Base-by-base conservation (phyloP, 2,113 vertebrate genomes). In the Atrichornis clamosus region DNA sequence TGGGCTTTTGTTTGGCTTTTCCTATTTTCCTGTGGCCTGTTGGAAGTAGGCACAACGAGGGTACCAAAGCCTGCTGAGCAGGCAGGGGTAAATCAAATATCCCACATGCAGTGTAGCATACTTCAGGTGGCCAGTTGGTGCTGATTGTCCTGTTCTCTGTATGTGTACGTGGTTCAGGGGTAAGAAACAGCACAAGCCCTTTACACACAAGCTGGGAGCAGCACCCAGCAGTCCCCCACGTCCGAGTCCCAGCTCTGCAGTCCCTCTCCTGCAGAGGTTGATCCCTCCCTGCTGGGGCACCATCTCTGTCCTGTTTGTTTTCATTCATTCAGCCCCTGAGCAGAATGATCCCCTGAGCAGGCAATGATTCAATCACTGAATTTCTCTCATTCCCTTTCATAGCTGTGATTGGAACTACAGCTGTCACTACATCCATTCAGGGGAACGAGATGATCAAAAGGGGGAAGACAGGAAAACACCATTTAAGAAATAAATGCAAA, bases 401-500 rank as follows among this genome's bases (percentile, higher is more conserved):
- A 59, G 67, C 39, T 3, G 1, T 39, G 80, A 17, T 4, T 63
- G 72, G 33, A 59, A 56, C 68, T n/a, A 15, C 68, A 56, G 79
- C 33, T 75, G 82, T 84, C 90, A 84, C 63, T 59, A 11, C 52
- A 44, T 5, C n/a, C 41, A 5, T 72, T 67, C 56, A 27, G 64
- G 32, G 50, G 35, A 67, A 91, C 78, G 83, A 90, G 75, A 92
- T 46, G 79, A 84, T 68, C 82, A 90, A 75, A 84, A 49, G 9
- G 24, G 37, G 52, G 76, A 80, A 78, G 85, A 76, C 68, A 79
- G 83, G 86, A 74, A 75, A 89, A 75, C 85, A 77, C 55, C 68
- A 85, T 73, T 94, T 90, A 80, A 80, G 82, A 84, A 96, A 80
- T 89, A 93, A 94, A 95, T 63, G 93, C 90, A 60, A 95, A 96